Evolutionary conservation across 1,140 invertebrate species (phyloP), one percentile per base, ranked within the genome.

Genomic region (Carposina sasakii): DNA sequence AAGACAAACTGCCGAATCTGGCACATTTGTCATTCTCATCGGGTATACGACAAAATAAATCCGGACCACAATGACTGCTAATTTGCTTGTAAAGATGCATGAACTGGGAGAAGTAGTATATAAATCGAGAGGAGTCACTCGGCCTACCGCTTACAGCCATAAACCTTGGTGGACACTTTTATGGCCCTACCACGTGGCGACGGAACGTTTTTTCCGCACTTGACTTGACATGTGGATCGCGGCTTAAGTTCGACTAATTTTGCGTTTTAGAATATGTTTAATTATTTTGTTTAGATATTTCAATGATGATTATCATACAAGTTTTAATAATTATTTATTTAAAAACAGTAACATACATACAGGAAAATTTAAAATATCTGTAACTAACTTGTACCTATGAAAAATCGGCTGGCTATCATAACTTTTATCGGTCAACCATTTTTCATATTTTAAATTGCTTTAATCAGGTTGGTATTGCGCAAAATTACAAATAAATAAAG

Each of bases 51-150:
- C 68, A 67, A n/a, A 76, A 81, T 81, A 81, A 83, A 81, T 79
- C 75, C 62, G 58, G 71, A 69, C 62, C 71, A 82, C 76, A 81
- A 81, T 78, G 76, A 78, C 68, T 82, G 72, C 76, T 82, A 82
- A 82, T 84, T 84, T 82, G 77, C 71, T 73, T 71, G 60, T 73
- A 75, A 82, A 84, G 81, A 82, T 71, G 71, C 77, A 84, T 81
- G 81, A 75, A 78, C 61, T 63, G 63, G 53, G 52, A n/a, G n/a
- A n/a, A n/a, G n/a, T 53, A 63, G 73, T 71, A 66, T 76, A 78
- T 81, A 81, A 81, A 81, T 81, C 69, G 58, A 69, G 15, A 42
- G 57, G 63, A 78, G 76, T 76, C 75, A 72, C 61, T 76, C 67
- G 76, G 71, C 77, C 77, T 78, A 82, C 71, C 75, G 76, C 75